phyloP scores from a whole-genome alignment of 2,113 vertebrate genomes.

The Acrocephalus kingi region DNA sequence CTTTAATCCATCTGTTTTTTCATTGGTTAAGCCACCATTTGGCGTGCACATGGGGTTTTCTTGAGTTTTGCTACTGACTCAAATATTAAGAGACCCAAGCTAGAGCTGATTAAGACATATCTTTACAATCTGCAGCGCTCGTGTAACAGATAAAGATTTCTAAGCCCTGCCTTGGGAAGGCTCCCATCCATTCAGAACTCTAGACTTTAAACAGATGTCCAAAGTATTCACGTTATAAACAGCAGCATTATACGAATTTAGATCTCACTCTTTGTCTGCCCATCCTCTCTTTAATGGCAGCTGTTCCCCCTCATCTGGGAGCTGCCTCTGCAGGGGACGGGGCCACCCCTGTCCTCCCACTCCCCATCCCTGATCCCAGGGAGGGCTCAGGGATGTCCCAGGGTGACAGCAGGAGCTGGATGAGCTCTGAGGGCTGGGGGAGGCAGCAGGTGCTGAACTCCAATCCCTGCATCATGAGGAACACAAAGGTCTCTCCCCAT shows the following conservation, averaged over 20 bases:
- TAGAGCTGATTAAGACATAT: conserved; percentile 44
- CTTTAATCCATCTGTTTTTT: background rate
- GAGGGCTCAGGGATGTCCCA: background rate
- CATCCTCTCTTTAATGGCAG: background rate
- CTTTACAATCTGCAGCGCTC: conserved; percentile 27
- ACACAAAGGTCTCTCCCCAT: background rate
- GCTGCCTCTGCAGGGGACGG: background rate
- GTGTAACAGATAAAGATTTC: background rate
- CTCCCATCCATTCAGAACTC: conserved; percentile 47
- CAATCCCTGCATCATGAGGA: background rate
- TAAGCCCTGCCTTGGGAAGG: conserved; percentile 36
- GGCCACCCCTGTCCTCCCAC: background rate
- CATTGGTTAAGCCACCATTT: background rate
- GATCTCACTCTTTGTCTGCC: conserved; percentile 66
- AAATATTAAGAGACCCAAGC: conserved; percentile 20
- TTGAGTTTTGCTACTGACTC: conserved; percentile 21
- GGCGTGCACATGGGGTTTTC: background rate
- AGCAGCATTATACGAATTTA: conserved; percentile 56
- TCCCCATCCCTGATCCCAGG: background rate
- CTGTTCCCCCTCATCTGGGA: conserved; percentile 22
- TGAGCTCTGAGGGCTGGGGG: background rate
- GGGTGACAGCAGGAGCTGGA: background rate
- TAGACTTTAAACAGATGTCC: conserved; percentile 66
- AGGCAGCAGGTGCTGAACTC: background rate
- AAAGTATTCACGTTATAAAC: conserved; percentile 57